phyloP scores from a whole-genome alignment of 2,888 invertebrate species.

The Nomada fabriciana region DNA sequence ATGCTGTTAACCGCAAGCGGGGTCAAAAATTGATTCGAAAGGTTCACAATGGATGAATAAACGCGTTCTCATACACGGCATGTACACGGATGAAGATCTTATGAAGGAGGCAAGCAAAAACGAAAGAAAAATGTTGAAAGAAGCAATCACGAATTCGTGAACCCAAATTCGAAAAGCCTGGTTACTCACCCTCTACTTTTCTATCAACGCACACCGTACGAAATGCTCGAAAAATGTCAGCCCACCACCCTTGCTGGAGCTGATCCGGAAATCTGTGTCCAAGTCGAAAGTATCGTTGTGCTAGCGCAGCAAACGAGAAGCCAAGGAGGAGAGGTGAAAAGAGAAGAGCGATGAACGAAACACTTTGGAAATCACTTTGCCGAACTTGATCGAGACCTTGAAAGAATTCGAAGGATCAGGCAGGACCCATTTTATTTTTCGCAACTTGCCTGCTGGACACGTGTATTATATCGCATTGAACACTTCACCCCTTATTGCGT shows the following conservation, averaged over 20 bases:
- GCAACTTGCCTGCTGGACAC: background rate
- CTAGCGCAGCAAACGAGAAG: constrained; percentile 23
- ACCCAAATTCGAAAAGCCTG: constrained; percentile 10
- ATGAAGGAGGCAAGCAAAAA: background rate
- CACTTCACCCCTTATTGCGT: constrained; percentile 11
- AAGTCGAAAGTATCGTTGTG: constrained; percentile 27
- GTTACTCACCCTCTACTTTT: constrained; percentile 46
- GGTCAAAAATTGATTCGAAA: background rate
- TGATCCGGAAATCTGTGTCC: constrained; percentile 36
- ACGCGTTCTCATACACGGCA: background rate
- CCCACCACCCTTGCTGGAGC: constrained; percentile 38
- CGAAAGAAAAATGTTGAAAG: background rate
- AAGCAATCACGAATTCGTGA: background rate
- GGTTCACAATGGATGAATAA: constrained; percentile 6
- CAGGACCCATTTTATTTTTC: background rate
- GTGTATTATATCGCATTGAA: background rate
- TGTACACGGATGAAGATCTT: background rate
- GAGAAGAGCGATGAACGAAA: constrained; percentile 11
- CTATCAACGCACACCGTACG: constrained; percentile 23
- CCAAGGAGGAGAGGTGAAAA: constrained; percentile 27
- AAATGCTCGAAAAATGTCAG: constrained; percentile 36
- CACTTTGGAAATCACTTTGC: constrained; percentile 36
- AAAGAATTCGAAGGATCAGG: constrained; percentile 39
- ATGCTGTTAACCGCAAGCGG: background rate
- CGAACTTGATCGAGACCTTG: constrained; percentile 45